Percentiles rank a stretch among this genome's conserved stretches.
Evolutionary conservation across 1,140 invertebrate genomes (phyloP).

Genomic region (Cheumatopsyche charites): DNA sequence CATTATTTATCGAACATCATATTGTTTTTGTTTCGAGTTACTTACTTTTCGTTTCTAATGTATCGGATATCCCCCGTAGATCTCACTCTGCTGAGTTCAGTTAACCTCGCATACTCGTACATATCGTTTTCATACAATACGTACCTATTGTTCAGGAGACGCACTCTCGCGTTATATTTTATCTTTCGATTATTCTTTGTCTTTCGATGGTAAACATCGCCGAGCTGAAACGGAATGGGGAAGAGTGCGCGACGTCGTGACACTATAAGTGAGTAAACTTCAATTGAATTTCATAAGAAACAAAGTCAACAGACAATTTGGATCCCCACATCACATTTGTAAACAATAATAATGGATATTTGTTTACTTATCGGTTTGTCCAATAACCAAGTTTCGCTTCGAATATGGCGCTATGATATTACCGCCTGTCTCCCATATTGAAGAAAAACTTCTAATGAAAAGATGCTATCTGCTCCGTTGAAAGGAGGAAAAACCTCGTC

Average conservation of each 20-base stretch:
- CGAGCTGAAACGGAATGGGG: constrained; percentile 7
- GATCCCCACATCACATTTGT: constrained; percentile 43
- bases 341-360: constrained; percentile 48
- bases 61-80: neutral
- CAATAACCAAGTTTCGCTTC: constrained; percentile 41
- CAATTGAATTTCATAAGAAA: constrained; percentile 40
- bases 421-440: constrained; percentile 27
- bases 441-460: constrained; percentile 46
- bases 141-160: no score
- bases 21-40: constrained; percentile 18
- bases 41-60: neutral
- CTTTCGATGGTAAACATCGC: neutral
- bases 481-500: constrained; percentile 20
- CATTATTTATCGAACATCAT: constrained; percentile 16
- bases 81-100: neutral
- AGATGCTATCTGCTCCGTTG: constrained; percentile 34
- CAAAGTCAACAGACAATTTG: constrained; percentile 43
- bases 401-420: constrained; percentile 9
- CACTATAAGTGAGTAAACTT: constrained; percentile 22
- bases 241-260: neutral
- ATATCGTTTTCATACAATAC: neutral
- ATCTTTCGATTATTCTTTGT: neutral
- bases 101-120: neutral
- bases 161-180: neutral
- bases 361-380: constrained; percentile 44